phyloP scores from a whole-genome alignment of 2,113 vertebrate genomes.

The Zosterops pallidus region DNA sequence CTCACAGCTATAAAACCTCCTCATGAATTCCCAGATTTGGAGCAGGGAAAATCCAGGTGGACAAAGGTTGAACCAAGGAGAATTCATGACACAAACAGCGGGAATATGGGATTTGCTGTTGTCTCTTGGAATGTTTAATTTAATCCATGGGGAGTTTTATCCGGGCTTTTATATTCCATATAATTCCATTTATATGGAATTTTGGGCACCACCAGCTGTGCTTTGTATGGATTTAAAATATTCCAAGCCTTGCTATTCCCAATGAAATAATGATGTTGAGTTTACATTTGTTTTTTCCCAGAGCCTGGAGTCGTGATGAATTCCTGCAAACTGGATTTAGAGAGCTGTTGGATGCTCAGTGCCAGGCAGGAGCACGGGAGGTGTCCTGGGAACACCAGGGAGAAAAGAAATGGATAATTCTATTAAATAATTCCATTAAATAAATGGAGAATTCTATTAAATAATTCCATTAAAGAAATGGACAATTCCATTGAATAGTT shows the following conservation, averaged over 20 bases:
- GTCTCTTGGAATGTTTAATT: neutral
- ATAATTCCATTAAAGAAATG: too few species aligned
- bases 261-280: neutral
- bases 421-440: too few species aligned
- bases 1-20: neutral
- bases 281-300: neutral
- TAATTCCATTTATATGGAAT: neutral
- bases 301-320: neutral
- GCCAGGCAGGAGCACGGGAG: conserved; percentile 11
- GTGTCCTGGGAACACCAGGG: neutral
- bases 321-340: neutral
- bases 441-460: neutral
- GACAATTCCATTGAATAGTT: too few species aligned
- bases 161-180: neutral
- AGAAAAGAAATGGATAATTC: too few species aligned
- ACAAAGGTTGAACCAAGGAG: neutral
- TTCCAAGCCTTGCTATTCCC: neutral
- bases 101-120: neutral
- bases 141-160: neutral
- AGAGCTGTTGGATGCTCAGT: neutral
- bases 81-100: neutral
- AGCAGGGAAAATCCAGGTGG: neutral
- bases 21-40: neutral
- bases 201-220: neutral
- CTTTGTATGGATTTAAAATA: neutral